Evolutionary conservation across 2,888 invertebrate genomes (phyloP).

Genomic region (Parelbella ahira): DNA sequence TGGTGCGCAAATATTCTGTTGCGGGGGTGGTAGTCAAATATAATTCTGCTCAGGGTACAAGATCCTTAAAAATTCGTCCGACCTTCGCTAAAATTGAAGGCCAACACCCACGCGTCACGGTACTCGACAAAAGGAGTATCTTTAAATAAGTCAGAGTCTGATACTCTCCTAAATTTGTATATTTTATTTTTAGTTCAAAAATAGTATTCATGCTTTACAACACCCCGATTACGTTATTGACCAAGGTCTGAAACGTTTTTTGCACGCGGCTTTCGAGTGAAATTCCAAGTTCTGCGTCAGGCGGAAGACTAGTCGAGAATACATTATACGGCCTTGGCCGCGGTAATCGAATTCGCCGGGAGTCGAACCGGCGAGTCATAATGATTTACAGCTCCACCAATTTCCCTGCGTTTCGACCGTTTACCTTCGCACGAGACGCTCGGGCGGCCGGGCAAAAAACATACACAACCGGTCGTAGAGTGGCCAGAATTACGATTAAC

Average conservation of each 20-base stretch:
- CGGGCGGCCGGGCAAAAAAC: conserved; percentile 47
- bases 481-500: conserved; percentile 68
- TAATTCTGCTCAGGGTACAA: conserved; percentile 36
- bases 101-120: conserved; percentile 27
- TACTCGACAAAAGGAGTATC: conserved; percentile 9
- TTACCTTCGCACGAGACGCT: conserved; percentile 40
- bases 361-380: conserved; percentile 35
- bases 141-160: conserved; percentile 7
- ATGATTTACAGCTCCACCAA: conserved; percentile 44
- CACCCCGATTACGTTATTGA: conserved; percentile 5
- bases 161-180: conserved; percentile 3
- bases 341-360: conserved; percentile 9
- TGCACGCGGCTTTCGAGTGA: conserved; percentile 7
- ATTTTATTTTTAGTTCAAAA: neutral
- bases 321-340: conserved; percentile 12
- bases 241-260: conserved; percentile 15
- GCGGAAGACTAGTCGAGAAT: conserved; percentile 17
- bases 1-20: conserved; percentile 42
- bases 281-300: conserved; percentile 9
- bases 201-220: conserved; percentile 4
- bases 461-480: conserved; percentile 60
- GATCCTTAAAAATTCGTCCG: conserved; percentile 41
- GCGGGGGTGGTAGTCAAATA: conserved; percentile 48
- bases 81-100: conserved; percentile 34
- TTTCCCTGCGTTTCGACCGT: conserved; percentile 43